These are phyloP conservation scores for Rhynchomys soricoides DNA, from an alignment of 2,113 vertebrate genomes.

Conservation along the genomic window DNA sequence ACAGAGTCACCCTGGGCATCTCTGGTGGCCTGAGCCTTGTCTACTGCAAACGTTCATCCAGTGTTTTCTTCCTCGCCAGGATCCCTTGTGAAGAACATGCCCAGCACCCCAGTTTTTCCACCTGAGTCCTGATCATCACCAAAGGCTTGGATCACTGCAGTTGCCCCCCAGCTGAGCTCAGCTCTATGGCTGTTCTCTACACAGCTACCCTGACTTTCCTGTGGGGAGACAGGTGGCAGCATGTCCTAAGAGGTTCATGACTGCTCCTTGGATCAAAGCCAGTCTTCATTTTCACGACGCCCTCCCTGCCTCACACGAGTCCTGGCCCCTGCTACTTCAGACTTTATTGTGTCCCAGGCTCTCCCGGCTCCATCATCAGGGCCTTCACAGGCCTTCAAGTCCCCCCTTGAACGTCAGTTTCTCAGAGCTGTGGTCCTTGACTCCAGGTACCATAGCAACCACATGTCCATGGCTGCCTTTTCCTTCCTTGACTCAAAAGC, in stretches of 20 bases:
- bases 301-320: background rate
- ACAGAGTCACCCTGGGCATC: background rate
- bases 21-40: background rate
- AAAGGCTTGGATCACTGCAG: background rate
- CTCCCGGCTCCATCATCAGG: background rate
- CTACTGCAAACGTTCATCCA: background rate
- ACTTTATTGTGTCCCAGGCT: background rate
- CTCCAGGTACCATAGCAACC: background rate
- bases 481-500: background rate
- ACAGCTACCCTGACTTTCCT: background rate
- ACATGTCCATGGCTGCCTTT: background rate
- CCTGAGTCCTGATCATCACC: background rate
- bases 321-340: background rate
- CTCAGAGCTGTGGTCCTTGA: background rate
- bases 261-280: background rate
- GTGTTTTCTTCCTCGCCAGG: background rate
- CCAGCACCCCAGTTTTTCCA: background rate
- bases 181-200: background rate
- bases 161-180: background rate
- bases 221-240: background rate
- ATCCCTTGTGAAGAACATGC: background rate
- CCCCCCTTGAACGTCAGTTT: background rate
- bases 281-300: background rate
- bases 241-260: background rate
- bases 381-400: background rate